Evolutionary conservation across 2,888 invertebrate species (phyloP).

Genomic region (Cotesia congregata): DNA sequence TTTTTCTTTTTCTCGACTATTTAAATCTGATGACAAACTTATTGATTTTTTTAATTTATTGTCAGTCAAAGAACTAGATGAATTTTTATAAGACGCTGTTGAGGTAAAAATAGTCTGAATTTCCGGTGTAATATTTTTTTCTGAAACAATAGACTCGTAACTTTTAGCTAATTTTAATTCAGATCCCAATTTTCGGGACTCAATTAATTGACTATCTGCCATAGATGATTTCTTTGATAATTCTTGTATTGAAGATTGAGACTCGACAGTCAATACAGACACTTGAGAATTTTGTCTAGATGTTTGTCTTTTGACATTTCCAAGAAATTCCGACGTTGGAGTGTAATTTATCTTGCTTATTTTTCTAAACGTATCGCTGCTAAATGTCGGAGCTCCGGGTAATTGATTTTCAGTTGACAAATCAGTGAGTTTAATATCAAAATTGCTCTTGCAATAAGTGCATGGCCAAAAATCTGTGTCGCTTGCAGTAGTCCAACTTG

Average conservation of each 20-base stretch:
- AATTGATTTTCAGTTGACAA: constrained; percentile 8
- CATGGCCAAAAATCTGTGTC: constrained; percentile 44
- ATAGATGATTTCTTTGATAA: neutral
- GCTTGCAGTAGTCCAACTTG: constrained; percentile 39
- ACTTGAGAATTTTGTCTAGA: constrained; percentile 29
- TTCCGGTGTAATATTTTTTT: constrained; percentile 5
- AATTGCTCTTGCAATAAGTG: constrained; percentile 46
- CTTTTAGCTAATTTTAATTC: neutral
- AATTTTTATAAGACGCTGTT: neutral
- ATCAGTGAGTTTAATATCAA: constrained; percentile 35
- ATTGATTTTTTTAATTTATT: constrained; percentile 26
- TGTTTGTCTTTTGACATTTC: constrained; percentile 53
- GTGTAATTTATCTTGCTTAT: constrained; percentile 57
- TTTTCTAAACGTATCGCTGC: constrained; percentile 55
- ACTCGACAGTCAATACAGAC: neutral
- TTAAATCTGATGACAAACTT: constrained; percentile 9
- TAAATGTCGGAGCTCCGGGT: constrained; percentile 45
- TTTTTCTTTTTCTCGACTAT: neutral
- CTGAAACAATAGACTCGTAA: neutral
- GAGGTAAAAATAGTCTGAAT: constrained; percentile 37
- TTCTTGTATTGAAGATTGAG: neutral
- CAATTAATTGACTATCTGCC: neutral
- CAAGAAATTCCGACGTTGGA: constrained; percentile 61
- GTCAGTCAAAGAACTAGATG: neutral
- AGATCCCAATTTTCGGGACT: constrained; percentile 18